Evolutionary conservation across 1,140 invertebrate species (phyloP), one percentile per base, ranked within the genome.

Genomic region (Vollenhovia emeryi): DNA sequence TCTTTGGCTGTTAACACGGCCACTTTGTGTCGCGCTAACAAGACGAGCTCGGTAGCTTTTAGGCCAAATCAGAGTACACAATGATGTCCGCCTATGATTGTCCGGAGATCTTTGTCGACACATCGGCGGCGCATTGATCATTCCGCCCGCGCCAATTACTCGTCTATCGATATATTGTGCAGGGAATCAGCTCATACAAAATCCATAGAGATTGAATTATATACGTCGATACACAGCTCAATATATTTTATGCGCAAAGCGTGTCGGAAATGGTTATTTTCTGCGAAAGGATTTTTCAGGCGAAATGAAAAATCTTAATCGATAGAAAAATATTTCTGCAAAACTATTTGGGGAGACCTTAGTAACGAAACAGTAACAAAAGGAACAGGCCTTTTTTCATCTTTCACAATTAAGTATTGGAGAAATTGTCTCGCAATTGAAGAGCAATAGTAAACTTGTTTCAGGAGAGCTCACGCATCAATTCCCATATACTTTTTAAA

Each of bases 21-120:
- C 48, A 69, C 40, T 68, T 84, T 68, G 76, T 80, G 75, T 85
- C n/a, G 9, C 27, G 30, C 59, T 88, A 88, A 82, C 66, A 50
- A 68, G 66, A 71, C 82, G n/a, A 50, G 50, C 43, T 52, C 50
- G 36, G 50, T 59, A 43, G 18, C 15, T 75, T n/a, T 73, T 30
- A 69, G 30, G 36, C 69, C 60, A 71, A 80, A 78, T 66, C 45
- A 40, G 62, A 50, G 3, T n/a, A 43, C 6, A 73, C 74, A 78
- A 78, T 84, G 21, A 75, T 40, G 24, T 2, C 33, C 15, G 24
- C 9, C 66, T 82, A 57, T 33, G n/a, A 73, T 57, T 57, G 78
- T 69, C 3, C 62, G 36, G 50, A 15, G 15, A 43, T 71, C 40
- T 45, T 82, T 43, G 36, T 40, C 36, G 50, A 80, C 18, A 40